These are phyloP conservation scores for Drosophila nr. perissopoda DNA, from an alignment of 2,888 invertebrate genomes.

Conservation along the genomic window DNA sequence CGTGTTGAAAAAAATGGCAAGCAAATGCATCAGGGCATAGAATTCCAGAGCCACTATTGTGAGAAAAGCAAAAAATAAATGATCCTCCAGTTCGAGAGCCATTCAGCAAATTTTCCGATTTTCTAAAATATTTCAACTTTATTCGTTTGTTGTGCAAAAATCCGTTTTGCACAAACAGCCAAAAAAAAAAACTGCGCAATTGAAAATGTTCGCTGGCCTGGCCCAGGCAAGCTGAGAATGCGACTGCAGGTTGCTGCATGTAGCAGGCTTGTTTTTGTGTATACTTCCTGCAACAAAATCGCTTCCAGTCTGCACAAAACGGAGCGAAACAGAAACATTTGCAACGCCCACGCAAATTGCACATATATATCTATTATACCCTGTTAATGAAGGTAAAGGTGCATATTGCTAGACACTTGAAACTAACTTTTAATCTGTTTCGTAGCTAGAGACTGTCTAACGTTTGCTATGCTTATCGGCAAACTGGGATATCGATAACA, in stretches of 20 bases:
- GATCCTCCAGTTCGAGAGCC: conserved; percentile 40
- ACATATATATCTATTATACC: background rate
- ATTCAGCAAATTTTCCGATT: conserved; percentile 17
- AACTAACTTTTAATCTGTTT: background rate
- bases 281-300: conserved; percentile 32
- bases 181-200: conserved; percentile 16
- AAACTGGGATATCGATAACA: background rate
- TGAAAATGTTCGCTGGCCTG: conserved; percentile 7
- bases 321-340: conserved; percentile 1
- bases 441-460: background rate
- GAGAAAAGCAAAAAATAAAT: conserved; percentile 26
- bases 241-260: conserved; percentile 30
- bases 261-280: conserved; percentile 33
- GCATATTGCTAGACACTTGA: background rate
- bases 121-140: background rate
- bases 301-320: conserved; percentile 65
- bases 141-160: background rate
- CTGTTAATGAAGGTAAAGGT: background rate
- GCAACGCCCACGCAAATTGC: conserved; percentile 51
- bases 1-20: conserved; percentile 11
- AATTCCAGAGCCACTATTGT: conserved; percentile 34
- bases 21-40: conserved; percentile 28
- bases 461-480: background rate
- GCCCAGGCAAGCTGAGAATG: conserved; percentile 31
- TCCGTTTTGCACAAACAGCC: background rate